A percentile compares a stretch with the other conserved stretches of the same genome.
These are phyloP conservation scores for Drosophila bipectinata DNA, from an alignment of 1,140 invertebrate species.

Conservation along the genomic window DNA sequence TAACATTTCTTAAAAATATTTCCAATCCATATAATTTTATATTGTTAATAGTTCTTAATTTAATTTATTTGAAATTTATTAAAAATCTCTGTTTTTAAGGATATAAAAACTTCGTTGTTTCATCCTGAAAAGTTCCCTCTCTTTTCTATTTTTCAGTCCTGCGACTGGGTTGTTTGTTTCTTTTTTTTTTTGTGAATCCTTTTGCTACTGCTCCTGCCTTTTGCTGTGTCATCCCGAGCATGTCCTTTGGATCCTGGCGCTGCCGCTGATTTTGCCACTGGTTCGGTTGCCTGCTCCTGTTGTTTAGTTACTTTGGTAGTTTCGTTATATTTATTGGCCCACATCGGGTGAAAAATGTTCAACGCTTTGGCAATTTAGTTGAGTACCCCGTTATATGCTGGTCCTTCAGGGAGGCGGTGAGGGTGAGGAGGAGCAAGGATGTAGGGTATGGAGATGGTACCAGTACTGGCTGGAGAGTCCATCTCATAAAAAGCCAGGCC, in stretches of 20 bases:
- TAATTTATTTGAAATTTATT: not conserved
- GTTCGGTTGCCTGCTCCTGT: slow-evolving; percentile 43
- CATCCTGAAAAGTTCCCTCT: not conserved
- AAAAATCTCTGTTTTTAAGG: not conserved
- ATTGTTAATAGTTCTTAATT: no score
- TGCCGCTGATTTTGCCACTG: slow-evolving; percentile 18
- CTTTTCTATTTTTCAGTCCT: not conserved
- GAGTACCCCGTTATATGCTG: slow-evolving; percentile 79
- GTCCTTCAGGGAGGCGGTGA: slow-evolving; percentile 14
- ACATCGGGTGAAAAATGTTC: slow-evolving; percentile 83
- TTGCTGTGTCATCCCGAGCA: slow-evolving; percentile 36
- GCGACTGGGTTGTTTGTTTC: slow-evolving; percentile 9
- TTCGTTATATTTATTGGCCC: slow-evolving; percentile 84
- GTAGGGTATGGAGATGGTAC: not conserved
- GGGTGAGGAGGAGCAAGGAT: no score
- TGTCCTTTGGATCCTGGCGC: slow-evolving; percentile 37
- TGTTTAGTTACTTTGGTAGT: slow-evolving; percentile 83
- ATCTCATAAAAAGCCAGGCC: slow-evolving; percentile 73
- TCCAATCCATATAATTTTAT: no score
- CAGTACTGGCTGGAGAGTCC: not conserved
- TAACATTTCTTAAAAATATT: no score
- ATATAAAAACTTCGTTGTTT: slow-evolving; percentile 17
- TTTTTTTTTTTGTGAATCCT: not conserved
- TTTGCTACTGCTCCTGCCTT: slow-evolving; percentile 7
- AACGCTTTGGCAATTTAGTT: slow-evolving; percentile 83